Base-by-base conservation (phyloP, 2,888 invertebrate genomes). In the Tenthredo livida region DNA sequence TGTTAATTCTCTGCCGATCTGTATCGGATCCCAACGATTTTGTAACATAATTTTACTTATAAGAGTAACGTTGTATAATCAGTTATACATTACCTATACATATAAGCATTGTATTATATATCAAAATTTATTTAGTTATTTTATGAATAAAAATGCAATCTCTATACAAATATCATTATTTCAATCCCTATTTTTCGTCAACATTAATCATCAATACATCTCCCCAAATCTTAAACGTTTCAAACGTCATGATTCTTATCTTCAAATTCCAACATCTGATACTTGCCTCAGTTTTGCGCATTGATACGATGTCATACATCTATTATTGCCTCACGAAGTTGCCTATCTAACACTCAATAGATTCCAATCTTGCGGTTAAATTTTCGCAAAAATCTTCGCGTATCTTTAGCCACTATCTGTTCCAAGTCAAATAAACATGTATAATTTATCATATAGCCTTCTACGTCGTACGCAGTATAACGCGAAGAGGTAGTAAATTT, bases 41-140 rank as follows among this genome's bases (percentile, higher is more conserved):
- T 90, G 87, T 89, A 90, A 89, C 89, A 89, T 90, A 90, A 54
- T 77, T 77, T 29, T 77, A 80, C 7, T 61, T 61, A 37, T 80
- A 61, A 15, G 61, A 40, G n/a, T 61, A 80, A 37, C 37, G 37
- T 61, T 80, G 80, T 80, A 80, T 80, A 80, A 80, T 67, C 21
- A 61, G 61, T 80, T 80, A 61, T 80, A 61, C 80, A 80, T 61
- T 61, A n/a, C n/a, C n/a, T 21, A 80, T 80, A 61, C 37, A 77
- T 54, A 80, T 88, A 89, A 90, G 88, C 89, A 89, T 89, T 90
- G 90, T 90, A 90, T 87, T 87, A 90, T 87, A 90, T 90, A 90
- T 90, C 89, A 90, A 90, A 90, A 90, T 90, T 90, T 89, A 90
- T 89, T 90, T 90, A 90, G 88, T 90, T 90, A 90, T 90, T 90